phyloP scores from a whole-genome alignment of 2,797 vertebrate genomes.

The Rhinichthys osculus region DNA sequence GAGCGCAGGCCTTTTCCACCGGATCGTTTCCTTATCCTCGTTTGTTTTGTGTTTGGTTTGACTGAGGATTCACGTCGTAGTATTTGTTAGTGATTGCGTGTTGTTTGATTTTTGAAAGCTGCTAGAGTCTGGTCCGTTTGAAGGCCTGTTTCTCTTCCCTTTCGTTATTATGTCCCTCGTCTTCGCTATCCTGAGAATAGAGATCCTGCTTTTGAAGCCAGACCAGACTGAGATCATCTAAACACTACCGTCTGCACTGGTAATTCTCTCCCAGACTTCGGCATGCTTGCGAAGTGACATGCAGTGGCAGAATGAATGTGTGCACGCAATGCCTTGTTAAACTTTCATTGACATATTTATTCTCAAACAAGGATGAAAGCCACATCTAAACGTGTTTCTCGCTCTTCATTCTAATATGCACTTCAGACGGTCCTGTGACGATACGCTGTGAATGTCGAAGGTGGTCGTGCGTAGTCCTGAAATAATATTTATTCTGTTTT shows the following conservation, averaged over 20 bases:
- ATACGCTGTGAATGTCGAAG: background rate
- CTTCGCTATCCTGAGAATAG: conserved; percentile 3
- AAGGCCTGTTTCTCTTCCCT: background rate
- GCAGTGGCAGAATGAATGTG: conserved; percentile 11
- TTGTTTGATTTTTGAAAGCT: conserved; percentile 67
- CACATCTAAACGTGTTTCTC: background rate
- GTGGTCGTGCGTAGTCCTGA: background rate
- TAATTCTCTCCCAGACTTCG: background rate
- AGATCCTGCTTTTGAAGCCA: background rate
- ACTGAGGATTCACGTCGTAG: conserved; percentile 45
- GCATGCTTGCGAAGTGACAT: background rate
- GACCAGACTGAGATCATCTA: background rate
- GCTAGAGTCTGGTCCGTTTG: conserved; percentile 64
- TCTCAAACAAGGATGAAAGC: conserved; percentile 25
- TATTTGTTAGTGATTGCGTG: conserved; percentile 49
- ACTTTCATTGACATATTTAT: background rate
- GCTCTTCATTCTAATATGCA: background rate
- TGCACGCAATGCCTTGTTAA: conserved; percentile 16
- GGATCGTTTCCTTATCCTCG: conserved; percentile 22
- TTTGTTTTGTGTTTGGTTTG: conserved; percentile 30
- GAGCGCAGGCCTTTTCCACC: conserved; percentile 52
- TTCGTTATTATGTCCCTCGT: background rate
- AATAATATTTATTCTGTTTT: background rate
- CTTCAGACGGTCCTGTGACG: background rate
- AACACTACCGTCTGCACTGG: conserved; percentile 17